A percentile compares a stretch with the other conserved stretches of the same genome.
phyloP scores from a whole-genome alignment of 1,140 invertebrate species.

The Propsilocerus akamusi region DNA sequence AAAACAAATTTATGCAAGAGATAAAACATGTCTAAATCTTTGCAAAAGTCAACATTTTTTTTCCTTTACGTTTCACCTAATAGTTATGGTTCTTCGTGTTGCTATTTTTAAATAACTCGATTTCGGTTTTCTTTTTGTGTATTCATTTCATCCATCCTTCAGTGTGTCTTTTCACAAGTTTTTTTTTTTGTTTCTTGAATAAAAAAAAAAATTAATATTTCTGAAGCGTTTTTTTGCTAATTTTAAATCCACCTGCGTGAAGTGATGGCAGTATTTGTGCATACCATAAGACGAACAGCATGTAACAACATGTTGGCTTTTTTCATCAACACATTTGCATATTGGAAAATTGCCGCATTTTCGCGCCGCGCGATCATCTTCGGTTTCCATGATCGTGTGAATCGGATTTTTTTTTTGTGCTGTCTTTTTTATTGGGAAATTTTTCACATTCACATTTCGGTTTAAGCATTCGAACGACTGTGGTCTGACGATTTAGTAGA shows the following conservation, averaged over 20 bases:
- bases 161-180: not conserved
- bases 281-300: too few relatives aligned
- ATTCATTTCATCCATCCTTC: too few relatives aligned
- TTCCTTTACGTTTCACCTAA: not conserved
- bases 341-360: not conserved
- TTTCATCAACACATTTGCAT: not conserved
- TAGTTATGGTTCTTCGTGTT: not conserved
- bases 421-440: not conserved
- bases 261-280: too few relatives aligned
- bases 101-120: not conserved
- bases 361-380: not conserved
- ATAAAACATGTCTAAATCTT: too few relatives aligned
- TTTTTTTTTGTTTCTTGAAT: not conserved
- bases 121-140: not conserved
- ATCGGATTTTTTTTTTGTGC: not conserved
- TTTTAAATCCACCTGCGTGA: slow-evolving; percentile 3
- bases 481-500: slow-evolving; percentile 27
- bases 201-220: not conserved
- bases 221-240: slow-evolving; percentile 2
- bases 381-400: slow-evolving; percentile 3
- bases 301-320: not conserved
- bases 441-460: slow-evolving; percentile 4
- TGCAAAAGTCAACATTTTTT: too few relatives aligned
- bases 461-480: slow-evolving; percentile 22
- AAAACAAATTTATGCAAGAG: not conserved